Percentiles rank a stretch among this genome's conserved stretches.
phyloP scores from a whole-genome alignment of 1,140 invertebrate genomes.

The Euura saliciscinereae region DNA sequence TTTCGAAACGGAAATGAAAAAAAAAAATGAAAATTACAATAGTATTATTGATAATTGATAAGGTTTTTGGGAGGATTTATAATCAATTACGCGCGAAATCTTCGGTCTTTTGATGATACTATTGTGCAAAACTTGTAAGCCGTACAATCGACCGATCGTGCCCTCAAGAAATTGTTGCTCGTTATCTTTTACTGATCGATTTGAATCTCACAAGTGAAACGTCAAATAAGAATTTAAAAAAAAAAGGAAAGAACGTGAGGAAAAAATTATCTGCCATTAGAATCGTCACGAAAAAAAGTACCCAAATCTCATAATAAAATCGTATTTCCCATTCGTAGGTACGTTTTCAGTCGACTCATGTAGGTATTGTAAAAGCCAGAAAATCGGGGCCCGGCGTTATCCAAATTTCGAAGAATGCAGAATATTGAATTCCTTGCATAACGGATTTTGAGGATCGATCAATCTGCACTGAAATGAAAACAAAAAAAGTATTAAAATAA shows the following conservation, averaged over 20 bases:
- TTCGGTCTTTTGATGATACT: too few species aligned
- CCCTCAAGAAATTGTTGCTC: constrained; percentile 24
- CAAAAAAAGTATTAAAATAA: neutral
- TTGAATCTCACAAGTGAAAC: neutral
- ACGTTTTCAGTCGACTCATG: too few species aligned
- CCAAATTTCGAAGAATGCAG: neutral
- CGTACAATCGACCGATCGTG: constrained; percentile 45
- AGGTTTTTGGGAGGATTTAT: too few species aligned
- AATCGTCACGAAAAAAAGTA: neutral
- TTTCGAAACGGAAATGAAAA: too few species aligned
- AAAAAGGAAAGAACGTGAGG: neutral
- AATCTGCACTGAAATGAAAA: neutral
- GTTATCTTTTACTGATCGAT: constrained; percentile 13
- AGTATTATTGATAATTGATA: too few species aligned
- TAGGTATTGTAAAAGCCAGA: neutral
- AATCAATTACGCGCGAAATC: too few species aligned
- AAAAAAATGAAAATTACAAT: too few species aligned
- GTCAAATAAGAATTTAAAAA: neutral
- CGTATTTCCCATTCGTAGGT: too few species aligned
- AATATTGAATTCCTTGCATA: too few species aligned
- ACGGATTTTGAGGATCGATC: too few species aligned
- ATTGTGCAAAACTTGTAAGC: constrained; percentile 21
- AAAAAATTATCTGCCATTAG: neutral
- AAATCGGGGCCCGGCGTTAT: neutral
- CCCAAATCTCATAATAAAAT: neutral